Base-by-base conservation (phyloP, 2,113 vertebrate species). In the Dromas ardeola region DNA sequence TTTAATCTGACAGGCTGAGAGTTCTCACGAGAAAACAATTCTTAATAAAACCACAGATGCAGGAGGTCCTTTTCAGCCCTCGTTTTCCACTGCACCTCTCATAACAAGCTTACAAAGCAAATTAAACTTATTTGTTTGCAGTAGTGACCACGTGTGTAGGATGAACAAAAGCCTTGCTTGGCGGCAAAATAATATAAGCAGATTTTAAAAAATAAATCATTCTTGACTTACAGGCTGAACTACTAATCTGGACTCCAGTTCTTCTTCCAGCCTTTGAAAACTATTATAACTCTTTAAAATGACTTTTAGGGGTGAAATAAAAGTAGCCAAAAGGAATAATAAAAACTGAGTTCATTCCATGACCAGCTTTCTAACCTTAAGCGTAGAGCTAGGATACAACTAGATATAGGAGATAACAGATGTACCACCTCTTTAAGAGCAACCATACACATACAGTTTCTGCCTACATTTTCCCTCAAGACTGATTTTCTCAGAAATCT, bases 1-100 rank as follows among this genome's bases (percentile, higher is more conserved):
- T 98, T 97, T 97, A 98, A 98, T 98, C 95, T 0, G 32, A 95
- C 96, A 97, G 86, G n/a, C 85, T 94, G 90, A 95, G 93, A 91
- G 67, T 88, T 98, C 97, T 95, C 90, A 43, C 53, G 94, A 96
- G 97, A 92, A 97, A 98, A 97, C 20, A 59, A 59, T 88, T 96
- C 79, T 98, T 97, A 97, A 97, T 98, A 97, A 98, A 98, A 96
- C 84, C 79, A 97, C 92, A 97, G 74, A 98, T 81, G 77, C 83
- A 95, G 91, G 71, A 79, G 72, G 76, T 89, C 90, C 82, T 96
- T 97, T 97, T 93, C 86, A 97, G 95, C 47, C 77, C 94, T 83
- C 25, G 2, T 77, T 97, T 82, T 93, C 82, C 56, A 66, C 79
- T 66, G n/a, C 70, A n/a, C 72, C 86, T 94, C 93, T 90, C 10